Conservation (phyloP, 2,113 vertebrate species). For the Cavia aperea region DNA sequence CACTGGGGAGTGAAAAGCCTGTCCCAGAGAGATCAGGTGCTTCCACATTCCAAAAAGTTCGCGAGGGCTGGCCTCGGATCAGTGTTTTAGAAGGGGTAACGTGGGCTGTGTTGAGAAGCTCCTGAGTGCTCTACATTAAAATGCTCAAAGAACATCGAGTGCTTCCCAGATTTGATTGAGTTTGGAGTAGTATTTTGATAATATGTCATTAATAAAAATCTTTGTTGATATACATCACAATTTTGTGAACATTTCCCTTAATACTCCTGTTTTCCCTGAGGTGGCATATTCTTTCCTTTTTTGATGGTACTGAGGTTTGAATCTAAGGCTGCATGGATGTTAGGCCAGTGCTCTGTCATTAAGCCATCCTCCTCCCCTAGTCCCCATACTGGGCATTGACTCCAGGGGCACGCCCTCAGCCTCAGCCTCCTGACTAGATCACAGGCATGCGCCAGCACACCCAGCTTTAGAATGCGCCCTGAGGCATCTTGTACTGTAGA, state of each 20-base stretch:
- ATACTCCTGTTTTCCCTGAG: neutral
- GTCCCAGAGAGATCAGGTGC: neutral
- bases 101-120: neutral
- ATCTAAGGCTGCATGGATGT: neutral
- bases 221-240: neutral
- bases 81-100: neutral
- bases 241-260: neutral
- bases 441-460: neutral
- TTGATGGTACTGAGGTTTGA: neutral
- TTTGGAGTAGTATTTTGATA: neutral
- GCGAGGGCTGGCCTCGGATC: neutral
- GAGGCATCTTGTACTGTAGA: too few species aligned
- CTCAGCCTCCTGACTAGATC: neutral
- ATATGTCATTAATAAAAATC: neutral
- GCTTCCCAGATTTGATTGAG: neutral
- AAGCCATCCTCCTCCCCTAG: neutral
- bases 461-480: neutral
- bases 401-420: neutral
- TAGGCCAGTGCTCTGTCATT: neutral
- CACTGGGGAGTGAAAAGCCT: neutral
- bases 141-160: neutral
- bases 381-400: neutral
- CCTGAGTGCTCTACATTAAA: neutral
- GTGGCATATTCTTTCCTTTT: neutral
- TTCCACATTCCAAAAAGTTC: neutral